Conservation (phyloP, 2,888 invertebrate species). For the Amitus sp. region DNA sequence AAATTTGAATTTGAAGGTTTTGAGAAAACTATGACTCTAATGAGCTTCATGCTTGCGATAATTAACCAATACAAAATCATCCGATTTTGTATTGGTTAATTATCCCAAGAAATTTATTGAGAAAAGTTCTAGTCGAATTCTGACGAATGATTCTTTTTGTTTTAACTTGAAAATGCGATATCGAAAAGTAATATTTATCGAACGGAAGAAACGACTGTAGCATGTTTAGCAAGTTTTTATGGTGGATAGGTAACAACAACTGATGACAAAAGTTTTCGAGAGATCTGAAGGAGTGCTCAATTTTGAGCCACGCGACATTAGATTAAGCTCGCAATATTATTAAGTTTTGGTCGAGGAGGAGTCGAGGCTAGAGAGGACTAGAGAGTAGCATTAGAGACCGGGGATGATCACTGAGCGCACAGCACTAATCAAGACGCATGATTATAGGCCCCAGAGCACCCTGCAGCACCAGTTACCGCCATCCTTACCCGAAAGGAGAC, state of each 20-base stretch:
- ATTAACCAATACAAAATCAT: no score
- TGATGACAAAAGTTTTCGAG: slow-evolving; percentile 4
- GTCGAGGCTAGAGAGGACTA: slow-evolving; percentile 49
- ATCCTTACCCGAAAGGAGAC: slow-evolving; percentile 43
- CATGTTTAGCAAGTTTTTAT: no score
- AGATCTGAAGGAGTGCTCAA: slow-evolving; percentile 8
- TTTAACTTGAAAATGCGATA: no score
- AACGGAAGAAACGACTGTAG: no score
- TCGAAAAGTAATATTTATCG: no score
- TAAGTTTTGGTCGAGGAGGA: slow-evolving; percentile 49
- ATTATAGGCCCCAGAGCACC: slow-evolving; percentile 63
- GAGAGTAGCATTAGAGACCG: slow-evolving; percentile 59
- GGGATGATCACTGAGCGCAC: slow-evolving; percentile 63
- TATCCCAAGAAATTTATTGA: no score
- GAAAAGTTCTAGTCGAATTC: no score
- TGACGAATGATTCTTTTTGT: no score
- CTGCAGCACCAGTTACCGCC: slow-evolving; percentile 44
- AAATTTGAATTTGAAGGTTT: not conserved
- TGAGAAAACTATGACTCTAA: no score
- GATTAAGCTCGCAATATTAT: slow-evolving; percentile 49
- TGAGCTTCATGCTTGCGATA: no score
- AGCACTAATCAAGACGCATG: slow-evolving; percentile 65
- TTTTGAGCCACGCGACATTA: slow-evolving; percentile 42
- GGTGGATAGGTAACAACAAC: not conserved
- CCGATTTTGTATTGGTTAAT: no score